Evolutionary conservation across 2,113 vertebrate genomes (phyloP).

Genomic region (Thamnophis sirtalis): DNA sequence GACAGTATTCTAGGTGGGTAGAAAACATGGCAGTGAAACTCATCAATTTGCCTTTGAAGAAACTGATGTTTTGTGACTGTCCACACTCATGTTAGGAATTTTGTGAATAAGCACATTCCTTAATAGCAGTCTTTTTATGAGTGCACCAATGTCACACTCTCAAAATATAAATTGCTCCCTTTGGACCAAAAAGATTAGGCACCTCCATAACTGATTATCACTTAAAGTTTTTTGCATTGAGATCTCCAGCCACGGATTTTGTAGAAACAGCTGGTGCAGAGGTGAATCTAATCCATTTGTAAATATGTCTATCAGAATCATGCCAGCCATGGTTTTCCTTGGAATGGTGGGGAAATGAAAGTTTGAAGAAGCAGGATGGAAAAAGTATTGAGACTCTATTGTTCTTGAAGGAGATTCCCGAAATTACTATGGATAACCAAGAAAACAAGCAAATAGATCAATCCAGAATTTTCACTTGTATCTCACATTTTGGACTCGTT

Average conservation of each 20-base stretch:
- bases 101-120: not conserved
- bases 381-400: not conserved
- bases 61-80: not conserved
- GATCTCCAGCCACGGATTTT: not conserved
- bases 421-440: not conserved
- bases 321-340: not conserved
- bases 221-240: not conserved
- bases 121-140: not conserved
- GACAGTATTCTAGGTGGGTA: not conserved
- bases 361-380: not conserved
- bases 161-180: not conserved
- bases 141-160: not conserved
- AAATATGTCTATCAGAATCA: not conserved
- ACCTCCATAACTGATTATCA: not conserved
- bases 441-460: not conserved
- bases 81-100: not conserved
- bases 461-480: not conserved
- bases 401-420: not conserved
- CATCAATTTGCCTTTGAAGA: not conserved
- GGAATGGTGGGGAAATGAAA: not conserved
- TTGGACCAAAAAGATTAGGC: not conserved
- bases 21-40: not conserved
- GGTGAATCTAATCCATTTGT: not conserved
- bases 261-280: not conserved
- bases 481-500: not conserved